Evolutionary conservation across 2,113 vertebrate genomes (phyloP).

Genomic region (Redunca redunca): DNA sequence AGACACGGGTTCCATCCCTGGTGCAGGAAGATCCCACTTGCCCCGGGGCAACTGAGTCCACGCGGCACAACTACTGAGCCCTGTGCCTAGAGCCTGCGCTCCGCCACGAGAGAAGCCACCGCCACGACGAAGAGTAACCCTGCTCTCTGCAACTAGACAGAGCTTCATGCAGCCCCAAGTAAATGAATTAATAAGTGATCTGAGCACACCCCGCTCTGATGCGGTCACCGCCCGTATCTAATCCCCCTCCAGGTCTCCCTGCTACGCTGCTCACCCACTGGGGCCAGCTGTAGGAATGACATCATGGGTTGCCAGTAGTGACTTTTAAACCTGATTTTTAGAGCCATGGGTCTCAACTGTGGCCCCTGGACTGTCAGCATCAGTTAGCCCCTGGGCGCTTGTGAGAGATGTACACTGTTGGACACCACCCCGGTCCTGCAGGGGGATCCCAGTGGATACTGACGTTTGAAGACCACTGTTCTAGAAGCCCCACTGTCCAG

Average conservation of each 20-base stretch:
- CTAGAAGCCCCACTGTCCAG: background rate
- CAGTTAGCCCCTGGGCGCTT: background rate
- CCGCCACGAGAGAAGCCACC: background rate
- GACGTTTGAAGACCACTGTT: background rate
- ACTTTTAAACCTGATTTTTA: background rate
- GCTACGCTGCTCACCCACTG: accelerated
- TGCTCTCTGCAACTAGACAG: background rate
- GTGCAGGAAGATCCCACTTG: background rate
- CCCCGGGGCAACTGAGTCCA: background rate
- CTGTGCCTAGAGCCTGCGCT: background rate
- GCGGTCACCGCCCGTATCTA: background rate
- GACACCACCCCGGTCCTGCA: background rate
- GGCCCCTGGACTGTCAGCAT: background rate
- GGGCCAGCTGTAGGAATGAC: background rate
- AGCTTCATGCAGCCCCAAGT: background rate
- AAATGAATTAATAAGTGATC: background rate
- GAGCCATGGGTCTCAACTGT: background rate
- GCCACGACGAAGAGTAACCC: background rate
- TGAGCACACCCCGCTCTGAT: accelerated
- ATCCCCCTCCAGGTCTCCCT: background rate
- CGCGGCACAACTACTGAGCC: accelerated
- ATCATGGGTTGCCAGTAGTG: background rate
- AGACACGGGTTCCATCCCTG: background rate
- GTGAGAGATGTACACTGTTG: background rate
- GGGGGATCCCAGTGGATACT: background rate